Conservation (phyloP, 2,797 vertebrate species). For the Propithecus deckenii region DNA sequence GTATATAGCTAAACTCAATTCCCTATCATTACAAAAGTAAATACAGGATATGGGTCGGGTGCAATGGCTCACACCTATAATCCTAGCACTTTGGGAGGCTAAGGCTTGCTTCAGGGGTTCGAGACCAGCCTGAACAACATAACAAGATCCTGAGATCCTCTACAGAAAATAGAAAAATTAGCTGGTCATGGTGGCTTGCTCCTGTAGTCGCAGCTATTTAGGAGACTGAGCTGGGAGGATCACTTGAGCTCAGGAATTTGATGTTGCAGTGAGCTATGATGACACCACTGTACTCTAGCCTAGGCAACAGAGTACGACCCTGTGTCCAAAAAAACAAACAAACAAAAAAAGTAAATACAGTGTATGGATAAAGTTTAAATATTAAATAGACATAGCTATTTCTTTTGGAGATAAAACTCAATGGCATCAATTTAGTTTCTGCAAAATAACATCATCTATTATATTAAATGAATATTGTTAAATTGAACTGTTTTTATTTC, state of each 20-base stretch:
- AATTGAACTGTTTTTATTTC: conserved; percentile 5
- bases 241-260: neutral
- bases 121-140: neutral
- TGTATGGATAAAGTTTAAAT: neutral
- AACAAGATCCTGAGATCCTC: neutral
- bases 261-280: neutral
- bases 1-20: neutral
- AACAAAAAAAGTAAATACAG: neutral
- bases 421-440: neutral
- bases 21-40: neutral
- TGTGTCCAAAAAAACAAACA: neutral
- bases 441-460: neutral
- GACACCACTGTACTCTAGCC: neutral
- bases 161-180: neutral
- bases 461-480: neutral
- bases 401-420: conserved; percentile 7
- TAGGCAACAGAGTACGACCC: neutral
- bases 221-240: neutral
- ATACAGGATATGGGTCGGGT: neutral
- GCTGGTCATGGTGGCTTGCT: neutral
- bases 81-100: neutral
- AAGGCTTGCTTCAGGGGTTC: neutral
- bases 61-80: neutral
- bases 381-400: neutral
- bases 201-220: neutral